phyloP scores from a whole-genome alignment of 2,797 vertebrate genomes.

The Sebastes steindachneri region DNA sequence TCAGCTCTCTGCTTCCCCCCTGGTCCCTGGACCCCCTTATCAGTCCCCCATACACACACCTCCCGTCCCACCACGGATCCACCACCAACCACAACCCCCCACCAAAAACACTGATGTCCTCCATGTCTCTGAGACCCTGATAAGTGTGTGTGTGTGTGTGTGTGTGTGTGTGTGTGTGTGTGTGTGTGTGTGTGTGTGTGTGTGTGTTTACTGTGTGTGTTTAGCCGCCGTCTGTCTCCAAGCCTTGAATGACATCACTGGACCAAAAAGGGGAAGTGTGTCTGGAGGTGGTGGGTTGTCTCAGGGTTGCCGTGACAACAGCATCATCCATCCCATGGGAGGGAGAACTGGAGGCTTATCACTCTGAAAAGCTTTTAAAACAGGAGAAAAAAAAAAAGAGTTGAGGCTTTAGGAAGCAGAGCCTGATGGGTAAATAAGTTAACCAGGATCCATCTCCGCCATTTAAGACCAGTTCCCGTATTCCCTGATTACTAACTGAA shows the following conservation, averaged over 20 bases:
- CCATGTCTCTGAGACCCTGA: constrained; percentile 79
- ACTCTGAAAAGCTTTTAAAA: constrained; percentile 77
- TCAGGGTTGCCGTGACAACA: constrained; percentile 63
- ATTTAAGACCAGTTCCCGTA: constrained; percentile 79
- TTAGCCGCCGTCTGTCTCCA: constrained; percentile 51
- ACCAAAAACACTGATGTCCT: constrained; percentile 67
- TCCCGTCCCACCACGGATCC: constrained; percentile 85
- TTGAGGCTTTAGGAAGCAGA: constrained; percentile 66
- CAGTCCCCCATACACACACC: constrained; percentile 64
- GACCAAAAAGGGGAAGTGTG: constrained; percentile 26
- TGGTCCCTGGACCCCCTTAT: constrained; percentile 33
- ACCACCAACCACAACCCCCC: constrained; percentile 31
- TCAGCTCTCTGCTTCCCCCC: neutral
- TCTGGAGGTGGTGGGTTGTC: constrained; percentile 38
- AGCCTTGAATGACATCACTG: constrained; percentile 65
- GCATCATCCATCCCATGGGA: constrained; percentile 67
- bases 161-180: too few species aligned
- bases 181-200: neutral
- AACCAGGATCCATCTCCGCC: constrained; percentile 68
- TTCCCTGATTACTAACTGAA: constrained; percentile 56
- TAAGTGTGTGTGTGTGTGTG: constrained; percentile 75
- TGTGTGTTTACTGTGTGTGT: neutral
- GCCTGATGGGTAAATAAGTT: constrained; percentile 79
- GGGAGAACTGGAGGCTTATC: constrained; percentile 66
- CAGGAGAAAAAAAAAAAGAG: constrained; percentile 10